These are phyloP conservation scores for Sphaerophoria taeniata DNA, from an alignment of 2,888 invertebrate genomes.

Conservation along the genomic window DNA sequence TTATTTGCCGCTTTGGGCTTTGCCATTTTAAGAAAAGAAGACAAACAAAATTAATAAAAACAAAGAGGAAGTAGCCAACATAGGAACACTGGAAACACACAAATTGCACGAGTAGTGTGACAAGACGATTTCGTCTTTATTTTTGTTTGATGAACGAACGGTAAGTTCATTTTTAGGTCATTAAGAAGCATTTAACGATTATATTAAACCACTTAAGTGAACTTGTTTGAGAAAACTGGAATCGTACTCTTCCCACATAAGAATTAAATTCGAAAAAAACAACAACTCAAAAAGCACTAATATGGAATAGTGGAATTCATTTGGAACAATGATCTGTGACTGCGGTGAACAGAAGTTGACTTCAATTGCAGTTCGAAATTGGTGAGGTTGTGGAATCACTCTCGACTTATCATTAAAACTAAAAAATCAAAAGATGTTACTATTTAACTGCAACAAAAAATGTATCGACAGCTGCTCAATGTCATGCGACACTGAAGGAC, in stretches of 20 bases:
- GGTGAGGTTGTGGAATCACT: too few species aligned
- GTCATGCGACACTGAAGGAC: too few species aligned
- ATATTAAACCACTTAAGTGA: not conserved
- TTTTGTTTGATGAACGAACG: not conserved
- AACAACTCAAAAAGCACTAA: not conserved
- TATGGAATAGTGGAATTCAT: too few species aligned
- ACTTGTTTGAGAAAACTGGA: not conserved
- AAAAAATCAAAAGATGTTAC: too few species aligned
- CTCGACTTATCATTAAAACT: too few species aligned
- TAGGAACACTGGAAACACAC: not conserved
- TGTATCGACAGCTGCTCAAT: too few species aligned
- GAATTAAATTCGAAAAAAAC: not conserved
- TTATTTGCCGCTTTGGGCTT: constrained; percentile 13
- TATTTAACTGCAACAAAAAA: too few species aligned
- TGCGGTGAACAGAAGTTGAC: too few species aligned
- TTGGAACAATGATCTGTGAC: too few species aligned
- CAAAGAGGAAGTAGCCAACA: not conserved
- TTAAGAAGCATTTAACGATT: constrained; percentile 20
- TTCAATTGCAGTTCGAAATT: too few species aligned
- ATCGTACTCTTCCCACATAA: not conserved
- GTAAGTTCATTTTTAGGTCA: constrained; percentile 1
- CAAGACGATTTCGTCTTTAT: not conserved
- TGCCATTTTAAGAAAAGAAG: not conserved
- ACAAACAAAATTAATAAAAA: not conserved
- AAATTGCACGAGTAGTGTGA: not conserved